A percentile compares a stretch with the other conserved stretches of the same genome.
Evolutionary conservation across 2,113 vertebrate genomes (phyloP).

Genomic region (Istiophorus platypterus): DNA sequence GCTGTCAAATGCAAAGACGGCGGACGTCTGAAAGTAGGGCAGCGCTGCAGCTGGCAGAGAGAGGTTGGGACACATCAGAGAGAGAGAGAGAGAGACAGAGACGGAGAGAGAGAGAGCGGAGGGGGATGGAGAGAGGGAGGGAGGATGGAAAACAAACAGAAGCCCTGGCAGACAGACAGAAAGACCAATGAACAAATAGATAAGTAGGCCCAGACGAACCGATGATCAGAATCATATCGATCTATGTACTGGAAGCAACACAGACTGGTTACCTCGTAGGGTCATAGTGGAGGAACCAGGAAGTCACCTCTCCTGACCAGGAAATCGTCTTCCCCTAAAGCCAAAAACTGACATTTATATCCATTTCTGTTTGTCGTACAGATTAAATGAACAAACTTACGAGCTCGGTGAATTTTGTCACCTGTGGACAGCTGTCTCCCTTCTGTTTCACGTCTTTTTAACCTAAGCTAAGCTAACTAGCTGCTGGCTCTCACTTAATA

Average conservation of each 20-base stretch:
- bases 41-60: conserved; percentile 41
- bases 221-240: not conserved
- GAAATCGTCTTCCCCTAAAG: no score
- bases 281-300: not conserved
- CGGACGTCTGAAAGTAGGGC: conserved; percentile 71
- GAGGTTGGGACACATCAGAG: not conserved
- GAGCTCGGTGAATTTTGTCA: no score
- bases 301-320: no score
- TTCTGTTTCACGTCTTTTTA: no score
- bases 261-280: not conserved
- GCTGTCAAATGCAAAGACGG: conserved; percentile 70
- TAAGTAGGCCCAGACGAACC: not conserved
- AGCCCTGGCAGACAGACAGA: not conserved
- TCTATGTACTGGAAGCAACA: no score
- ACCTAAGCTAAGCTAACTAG: not conserved
- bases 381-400: no score
- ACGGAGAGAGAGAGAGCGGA: not conserved
- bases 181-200: not conserved
- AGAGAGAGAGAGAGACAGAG: conserved; percentile 18
- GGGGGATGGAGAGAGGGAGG: conserved; percentile 12
- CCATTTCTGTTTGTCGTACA: no score
- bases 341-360: not conserved
- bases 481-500: no score
- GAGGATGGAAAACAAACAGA: conserved; percentile 1
- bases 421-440: no score